A percentile compares a stretch with the other conserved stretches of the same genome.
Evolutionary conservation across 1,140 invertebrate species (phyloP).

Genomic region (Myzus persicae): DNA sequence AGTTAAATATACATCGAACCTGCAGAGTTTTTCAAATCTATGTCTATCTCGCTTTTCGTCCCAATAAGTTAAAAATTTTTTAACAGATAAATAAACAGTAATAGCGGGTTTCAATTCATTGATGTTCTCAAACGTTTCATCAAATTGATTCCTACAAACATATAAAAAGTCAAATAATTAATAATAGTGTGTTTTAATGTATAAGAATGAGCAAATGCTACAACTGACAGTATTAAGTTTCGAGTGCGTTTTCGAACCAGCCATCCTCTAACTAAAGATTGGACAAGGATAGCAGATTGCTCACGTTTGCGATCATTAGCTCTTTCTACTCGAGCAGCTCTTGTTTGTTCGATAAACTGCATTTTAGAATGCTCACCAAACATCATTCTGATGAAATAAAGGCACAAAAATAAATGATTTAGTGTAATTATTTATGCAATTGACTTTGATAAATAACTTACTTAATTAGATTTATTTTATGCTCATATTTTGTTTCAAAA

Average conservation of each 20-base stretch:
- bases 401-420: background rate
- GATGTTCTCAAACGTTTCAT: slow-evolving; percentile 69
- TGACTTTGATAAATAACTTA: background rate
- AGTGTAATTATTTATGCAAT: background rate
- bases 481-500: background rate
- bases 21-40: slow-evolving; percentile 78
- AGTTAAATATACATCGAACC: slow-evolving; percentile 63
- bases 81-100: slow-evolving; percentile 75
- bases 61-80: slow-evolving; percentile 77
- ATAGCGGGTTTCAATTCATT: slow-evolving; percentile 72
- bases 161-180: slow-evolving; percentile 57
- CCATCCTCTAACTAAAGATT: slow-evolving; percentile 77
- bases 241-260: slow-evolving; percentile 71
- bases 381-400: slow-evolving; percentile 55
- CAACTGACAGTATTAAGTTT: slow-evolving; percentile 71
- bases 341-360: slow-evolving; percentile 81
- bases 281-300: slow-evolving; percentile 75
- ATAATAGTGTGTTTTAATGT: slow-evolving; percentile 57
- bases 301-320: slow-evolving; percentile 82
- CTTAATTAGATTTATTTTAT: slow-evolving; percentile 22
- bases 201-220: slow-evolving; percentile 60
- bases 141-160: slow-evolving; percentile 75
- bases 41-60: slow-evolving; percentile 74
- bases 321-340: slow-evolving; percentile 84
- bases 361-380: slow-evolving; percentile 65